Base-by-base conservation (phyloP, 2,113 vertebrate genomes). In the Myotis davidii region DNA sequence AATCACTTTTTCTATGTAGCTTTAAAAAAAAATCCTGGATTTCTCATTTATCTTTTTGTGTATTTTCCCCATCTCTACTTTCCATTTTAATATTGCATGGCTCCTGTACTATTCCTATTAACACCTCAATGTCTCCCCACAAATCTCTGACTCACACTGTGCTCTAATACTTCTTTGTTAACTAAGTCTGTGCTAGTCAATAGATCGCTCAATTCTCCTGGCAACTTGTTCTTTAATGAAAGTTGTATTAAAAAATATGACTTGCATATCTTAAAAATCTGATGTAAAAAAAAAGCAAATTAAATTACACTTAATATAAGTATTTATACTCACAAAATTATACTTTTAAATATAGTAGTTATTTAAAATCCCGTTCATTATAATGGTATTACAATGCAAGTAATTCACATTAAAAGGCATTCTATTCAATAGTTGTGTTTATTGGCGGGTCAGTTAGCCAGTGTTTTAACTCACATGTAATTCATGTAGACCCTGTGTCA, bases 401-500 rank as follows among this genome's bases (percentile, higher is more conserved):
- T 88, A 96, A 97, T 85, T 95, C 92, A 94, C 77, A 94, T 97
- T 96, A 88, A 95, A 96, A 97, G 69, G 64, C 90, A 90, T 88
- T 96, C 94, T 95, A 81, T 39, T 87, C 54, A 67, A 81, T 25
- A 95, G 86, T 95, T 81, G 50, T 94, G 73, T 95, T 95, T 95
- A 96, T 90, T 91, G 76, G 95, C 93, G 52, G 90, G 92, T 94
- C 50, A 65, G 37, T 85, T 81, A 96, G 94, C 67, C 95, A 96
- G 78, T 96, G 91, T 95, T 94, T 96, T 95, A 96, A 93, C 91
- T 96, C 92, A 96, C 90, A 96, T 76, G 95, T 97, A 96, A 85
- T 83, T 96, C 52, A 37, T 79, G 67, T 78, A 95, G 90, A 91
- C 78, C 88, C 91, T 92, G 16, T 61, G 74, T 91, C 84, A 92